Evolutionary conservation across 2,113 vertebrate species (phyloP).

Genomic region (Desmodus rotundus): DNA sequence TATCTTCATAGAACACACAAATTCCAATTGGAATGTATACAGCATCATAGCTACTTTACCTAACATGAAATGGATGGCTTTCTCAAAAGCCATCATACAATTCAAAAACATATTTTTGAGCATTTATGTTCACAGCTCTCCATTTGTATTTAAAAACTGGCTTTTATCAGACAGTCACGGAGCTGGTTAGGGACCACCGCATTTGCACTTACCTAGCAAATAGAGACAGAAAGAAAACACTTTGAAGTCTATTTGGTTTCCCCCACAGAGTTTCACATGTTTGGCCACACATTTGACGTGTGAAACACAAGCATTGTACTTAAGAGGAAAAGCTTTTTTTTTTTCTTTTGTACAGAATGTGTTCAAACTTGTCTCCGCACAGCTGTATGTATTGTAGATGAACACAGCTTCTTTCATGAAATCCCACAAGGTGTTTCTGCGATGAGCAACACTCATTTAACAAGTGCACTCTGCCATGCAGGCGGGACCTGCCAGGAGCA

Average conservation of each 20-base stretch:
- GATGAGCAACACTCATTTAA: slow-evolving; percentile 80
- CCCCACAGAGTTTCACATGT: neutral
- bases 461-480: slow-evolving; percentile 81
- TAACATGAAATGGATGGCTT: neutral
- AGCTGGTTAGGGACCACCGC: neutral
- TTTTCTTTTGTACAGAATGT: slow-evolving; percentile 63
- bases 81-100: neutral
- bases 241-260: neutral
- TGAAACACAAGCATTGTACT: slow-evolving; percentile 31
- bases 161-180: neutral
- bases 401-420: slow-evolving; percentile 75
- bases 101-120: neutral
- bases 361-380: slow-evolving; percentile 70
- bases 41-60: neutral
- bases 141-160: slow-evolving; percentile 14
- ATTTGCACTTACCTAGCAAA: neutral
- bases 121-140: neutral
- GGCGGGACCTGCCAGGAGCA: slow-evolving; percentile 77
- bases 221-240: neutral
- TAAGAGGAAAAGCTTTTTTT: slow-evolving; percentile 9
- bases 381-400: slow-evolving; percentile 70
- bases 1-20: neutral
- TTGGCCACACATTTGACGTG: slow-evolving; percentile 3
- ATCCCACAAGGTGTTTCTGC: slow-evolving; percentile 79
- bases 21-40: neutral